A percentile compares a stretch with the other conserved stretches of the same genome.
These are phyloP conservation scores for Cyprinus carpio DNA, from an alignment of 2,113 vertebrate genomes.

Conservation along the genomic window DNA sequence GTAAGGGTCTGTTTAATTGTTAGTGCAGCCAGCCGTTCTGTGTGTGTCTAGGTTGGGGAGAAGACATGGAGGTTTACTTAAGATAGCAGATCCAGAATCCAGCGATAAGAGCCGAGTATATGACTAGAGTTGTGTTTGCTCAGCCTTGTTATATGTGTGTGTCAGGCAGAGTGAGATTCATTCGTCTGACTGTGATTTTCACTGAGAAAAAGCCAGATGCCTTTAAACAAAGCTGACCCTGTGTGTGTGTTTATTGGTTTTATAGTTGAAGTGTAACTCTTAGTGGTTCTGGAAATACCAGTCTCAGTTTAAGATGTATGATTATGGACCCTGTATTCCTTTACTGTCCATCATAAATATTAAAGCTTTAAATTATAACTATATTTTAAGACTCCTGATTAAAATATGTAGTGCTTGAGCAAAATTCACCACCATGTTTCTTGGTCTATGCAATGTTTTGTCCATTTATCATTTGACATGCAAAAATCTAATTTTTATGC, in stretches of 20 bases:
- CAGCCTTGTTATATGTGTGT: slow-evolving; percentile 13
- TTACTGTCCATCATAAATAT: no score
- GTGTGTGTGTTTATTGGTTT: not conserved
- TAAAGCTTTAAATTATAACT: no score
- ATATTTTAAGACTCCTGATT: no score
- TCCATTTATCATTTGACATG: no score
- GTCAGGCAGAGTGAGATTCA: not conserved
- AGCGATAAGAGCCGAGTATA: slow-evolving; percentile 52
- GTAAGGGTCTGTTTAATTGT: slow-evolving; percentile 47
- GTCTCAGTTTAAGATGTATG: no score
- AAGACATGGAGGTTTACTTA: slow-evolving; percentile 55
- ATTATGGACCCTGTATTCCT: no score
- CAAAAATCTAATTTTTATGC: no score
- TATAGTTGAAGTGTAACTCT: no score
- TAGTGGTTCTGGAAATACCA: no score
- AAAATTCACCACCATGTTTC: no score
- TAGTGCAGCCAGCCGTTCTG: not conserved
- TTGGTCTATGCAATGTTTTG: no score
- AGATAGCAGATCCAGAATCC: slow-evolving; percentile 55
- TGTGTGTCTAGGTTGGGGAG: slow-evolving; percentile 30
- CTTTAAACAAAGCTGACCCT: not conserved
- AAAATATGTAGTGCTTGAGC: no score
- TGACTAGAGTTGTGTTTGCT: slow-evolving; percentile 42
- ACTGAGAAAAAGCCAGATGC: not conserved
- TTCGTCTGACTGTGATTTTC: slow-evolving; percentile 15